Percentiles rank a stretch among this genome's conserved stretches.
Evolutionary conservation across 2,797 vertebrate species (phyloP).

Genomic region (Pangasius macronema): DNA sequence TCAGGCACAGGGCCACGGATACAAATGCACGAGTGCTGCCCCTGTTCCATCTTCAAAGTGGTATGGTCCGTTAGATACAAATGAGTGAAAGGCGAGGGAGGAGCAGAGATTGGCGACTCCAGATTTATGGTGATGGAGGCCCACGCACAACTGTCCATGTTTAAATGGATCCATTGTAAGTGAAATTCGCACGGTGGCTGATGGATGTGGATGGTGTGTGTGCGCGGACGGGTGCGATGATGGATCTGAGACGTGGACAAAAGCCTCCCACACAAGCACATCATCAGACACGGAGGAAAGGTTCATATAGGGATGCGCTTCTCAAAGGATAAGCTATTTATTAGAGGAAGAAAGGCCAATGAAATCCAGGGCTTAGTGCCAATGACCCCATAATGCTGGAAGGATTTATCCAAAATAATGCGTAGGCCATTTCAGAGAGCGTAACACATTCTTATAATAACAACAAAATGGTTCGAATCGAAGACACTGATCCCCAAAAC

Average conservation of each 20-base stretch:
- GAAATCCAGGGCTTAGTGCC: conserved; percentile 2
- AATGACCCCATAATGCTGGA: not conserved
- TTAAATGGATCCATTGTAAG: conserved; percentile 67
- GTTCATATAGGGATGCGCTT: conserved; percentile 13
- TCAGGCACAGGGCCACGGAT: conserved; percentile 59
- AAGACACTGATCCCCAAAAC: not conserved
- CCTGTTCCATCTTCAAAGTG: conserved; percentile 63
- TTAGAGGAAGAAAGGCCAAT: conserved; percentile 2
- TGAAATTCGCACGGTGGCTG: conserved; percentile 66
- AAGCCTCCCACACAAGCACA: conserved; percentile 62
- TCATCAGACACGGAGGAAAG: conserved; percentile 9
- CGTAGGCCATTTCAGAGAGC: not conserved
- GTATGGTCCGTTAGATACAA: conserved; percentile 65
- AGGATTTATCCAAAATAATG: conserved; percentile 15
- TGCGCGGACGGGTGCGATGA: conserved; percentile 63
- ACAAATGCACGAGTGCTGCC: conserved; percentile 50
- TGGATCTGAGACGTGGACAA: conserved; percentile 70
- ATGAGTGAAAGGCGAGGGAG: conserved; percentile 68
- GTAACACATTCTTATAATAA: conserved; percentile 9
- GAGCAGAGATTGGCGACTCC: conserved; percentile 60
- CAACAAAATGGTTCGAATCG: not conserved
- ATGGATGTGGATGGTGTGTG: conserved; percentile 65
- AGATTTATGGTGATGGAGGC: conserved; percentile 71
- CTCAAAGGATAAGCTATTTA: conserved; percentile 22
- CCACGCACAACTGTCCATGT: conserved; percentile 70